Base-by-base conservation (phyloP, 2,888 invertebrate species). In the Sinohyriopsis cumingii region DNA sequence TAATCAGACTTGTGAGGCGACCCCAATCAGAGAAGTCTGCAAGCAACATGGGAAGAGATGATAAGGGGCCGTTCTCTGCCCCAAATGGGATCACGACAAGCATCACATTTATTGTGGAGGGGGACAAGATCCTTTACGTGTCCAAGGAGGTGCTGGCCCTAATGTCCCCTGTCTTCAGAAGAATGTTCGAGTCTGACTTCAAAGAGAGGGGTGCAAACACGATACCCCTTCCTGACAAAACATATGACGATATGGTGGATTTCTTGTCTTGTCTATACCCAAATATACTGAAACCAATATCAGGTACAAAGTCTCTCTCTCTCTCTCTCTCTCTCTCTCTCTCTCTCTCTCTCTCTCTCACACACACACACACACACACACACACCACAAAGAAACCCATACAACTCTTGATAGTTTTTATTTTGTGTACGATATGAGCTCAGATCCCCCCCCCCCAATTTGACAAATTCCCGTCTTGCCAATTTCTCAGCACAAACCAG, bases 151-250 rank as follows among this genome's bases (percentile, higher is more conserved):
- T 80, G 22, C 59, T 80, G 59, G 73, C 79, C 3, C 63, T 80
- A 18, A 77, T 77, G 45, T 81, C 81, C 0, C 81, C 81, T 15
- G 79, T 81, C 9, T 81, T 78, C 67, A 59, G 76, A 22, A 64
- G 67, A 45, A 79, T 81, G 79, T 78, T 81, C 66, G 75, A 77
- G 55, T 69, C 76, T 7, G 78, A 77, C 68, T 81, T 79, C 64
- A 74, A 72, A 66, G 78, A 81, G 62, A 65, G 77, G 33, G 66
- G 60, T 24, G 76, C 78, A 22, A 71, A 71, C 22, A 68, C 54
- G 59, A 75, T 79, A 24, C 72, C 73, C 22, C 69, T 81, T n/a
- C 81, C 81, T 15, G 81, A 72, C 6, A 79, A 81, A 60, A 64
- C 54, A n/a, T 79, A 75, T 65, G 69, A 59, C 6, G 77, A 81